Evolutionary conservation across 2,797 vertebrate species (phyloP).

Genomic region (Oryzias sinensis): DNA sequence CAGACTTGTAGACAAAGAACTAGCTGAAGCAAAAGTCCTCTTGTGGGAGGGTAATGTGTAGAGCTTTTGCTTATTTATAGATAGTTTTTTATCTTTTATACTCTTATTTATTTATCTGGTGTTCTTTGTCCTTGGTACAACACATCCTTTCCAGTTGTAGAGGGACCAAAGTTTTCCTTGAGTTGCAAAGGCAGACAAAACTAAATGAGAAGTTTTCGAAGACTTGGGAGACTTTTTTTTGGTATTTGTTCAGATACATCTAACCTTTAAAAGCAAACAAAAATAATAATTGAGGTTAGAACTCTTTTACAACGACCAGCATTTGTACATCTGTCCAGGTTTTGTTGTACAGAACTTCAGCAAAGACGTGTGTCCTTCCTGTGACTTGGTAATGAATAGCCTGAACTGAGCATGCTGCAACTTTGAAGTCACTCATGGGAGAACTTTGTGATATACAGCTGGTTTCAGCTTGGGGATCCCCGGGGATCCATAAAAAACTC

Average conservation of each 20-base stretch:
- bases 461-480: slow-evolving; percentile 62
- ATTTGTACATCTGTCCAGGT: slow-evolving; percentile 56
- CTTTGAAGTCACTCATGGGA: slow-evolving; percentile 75
- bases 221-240: slow-evolving; percentile 28
- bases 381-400: slow-evolving; percentile 76
- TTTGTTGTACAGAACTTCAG: slow-evolving; percentile 61
- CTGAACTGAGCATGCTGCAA: slow-evolving; percentile 54
- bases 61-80: slow-evolving; percentile 19
- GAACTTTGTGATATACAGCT: slow-evolving; percentile 71
- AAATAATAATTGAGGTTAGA: not conserved
- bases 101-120: slow-evolving; percentile 13
- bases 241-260: not conserved
- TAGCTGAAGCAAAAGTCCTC: too few relatives aligned
- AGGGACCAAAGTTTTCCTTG: slow-evolving; percentile 31
- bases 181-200: slow-evolving; percentile 25
- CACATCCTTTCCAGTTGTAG: slow-evolving; percentile 22
- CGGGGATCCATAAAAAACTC: slow-evolving; percentile 68
- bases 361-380: slow-evolving; percentile 72
- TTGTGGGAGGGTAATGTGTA: not conserved
- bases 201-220: slow-evolving; percentile 22
- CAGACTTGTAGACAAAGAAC: too few relatives aligned
- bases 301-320: slow-evolving; percentile 28
- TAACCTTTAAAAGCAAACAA: not conserved
- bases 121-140: slow-evolving; percentile 25
- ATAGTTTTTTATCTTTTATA: slow-evolving; percentile 9